Evolutionary conservation across 2,888 invertebrate species (phyloP).

Genomic region (Himalopsyche japonica): DNA sequence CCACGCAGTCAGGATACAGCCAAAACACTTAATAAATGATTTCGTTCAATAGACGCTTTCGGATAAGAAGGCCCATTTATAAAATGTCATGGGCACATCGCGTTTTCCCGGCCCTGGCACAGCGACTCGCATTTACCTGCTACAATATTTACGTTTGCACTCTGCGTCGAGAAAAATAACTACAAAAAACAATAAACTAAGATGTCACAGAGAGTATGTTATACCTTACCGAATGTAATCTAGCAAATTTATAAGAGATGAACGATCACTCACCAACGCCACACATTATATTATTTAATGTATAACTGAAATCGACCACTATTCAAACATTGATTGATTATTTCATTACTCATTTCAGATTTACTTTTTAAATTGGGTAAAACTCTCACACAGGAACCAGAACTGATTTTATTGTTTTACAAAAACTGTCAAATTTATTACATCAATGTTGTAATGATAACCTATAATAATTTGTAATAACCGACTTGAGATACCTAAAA

Average conservation of each 20-base stretch:
- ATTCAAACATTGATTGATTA: no score
- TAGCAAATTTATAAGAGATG: background rate
- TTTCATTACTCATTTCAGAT: no score
- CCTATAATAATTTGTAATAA: no score
- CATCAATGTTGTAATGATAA: no score
- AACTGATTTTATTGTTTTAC: no score
- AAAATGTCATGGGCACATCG: constrained; percentile 31
- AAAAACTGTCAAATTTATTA: no score
- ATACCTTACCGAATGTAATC: constrained; percentile 4
- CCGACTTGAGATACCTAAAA: no score
- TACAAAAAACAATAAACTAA: constrained; percentile 23
- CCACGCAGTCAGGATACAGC: constrained; percentile 24
- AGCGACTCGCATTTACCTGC: constrained; percentile 19
- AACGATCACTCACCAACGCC: background rate
- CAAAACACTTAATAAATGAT: constrained; percentile 37
- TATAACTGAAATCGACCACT: no score
- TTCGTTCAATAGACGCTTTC: constrained; percentile 39
- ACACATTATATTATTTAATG: no score
- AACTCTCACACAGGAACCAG: no score
- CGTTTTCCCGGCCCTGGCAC: constrained; percentile 12
- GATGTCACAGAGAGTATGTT: constrained; percentile 30
- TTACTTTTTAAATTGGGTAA: no score
- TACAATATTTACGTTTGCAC: constrained; percentile 22
- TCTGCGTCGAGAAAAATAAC: background rate
- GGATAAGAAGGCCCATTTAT: constrained; percentile 38